Evolutionary conservation across 2,797 vertebrate genomes (phyloP), one percentile per base, ranked within the genome.

Genomic region (Cyclopterus lumpus): DNA sequence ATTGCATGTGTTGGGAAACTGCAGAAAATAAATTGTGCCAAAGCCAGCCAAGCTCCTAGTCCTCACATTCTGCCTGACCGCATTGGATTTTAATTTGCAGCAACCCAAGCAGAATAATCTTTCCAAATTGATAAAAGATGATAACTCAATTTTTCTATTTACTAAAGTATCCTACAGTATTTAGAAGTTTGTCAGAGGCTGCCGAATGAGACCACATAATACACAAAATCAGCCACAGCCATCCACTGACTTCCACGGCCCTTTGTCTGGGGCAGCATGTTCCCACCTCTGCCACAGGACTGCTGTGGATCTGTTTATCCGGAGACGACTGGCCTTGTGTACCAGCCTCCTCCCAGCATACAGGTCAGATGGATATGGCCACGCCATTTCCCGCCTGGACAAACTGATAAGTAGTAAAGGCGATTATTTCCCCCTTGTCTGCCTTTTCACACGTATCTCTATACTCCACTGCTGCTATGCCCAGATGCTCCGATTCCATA

Each of bases 381-480:
- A 59, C 48, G 67, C 71, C 79, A 90, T 92, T 91, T 90, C 82
- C 82, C 65, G 79, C 83, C 89, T 93, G 89, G 83, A 77, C 77
- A 81, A 77, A 67, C 80, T 73, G 91, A 93, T 94, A 92, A 93
- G 90, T 86, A 73, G 81, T 51, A 89, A 92, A 93, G 91, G 86
- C 75, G 85, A 90, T 93, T 93, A 93, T 89, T 88, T 84, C n/a
- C 70, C 76, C 66, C 67, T 67, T 26, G 65, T 79, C 80, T 84
- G 64, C 81, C 67, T 88, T 85, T 76, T 78, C 82, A 67, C 79
- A 81, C 75, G 34, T 83, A 90, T 88, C 90, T 89, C 72, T 78
- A 74, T 90, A 82, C 74, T 76, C 80, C 80, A 54, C 74, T 64
- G n/a, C 74, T 53, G 83, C 88, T 87, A 44, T 88, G 89, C 81